Percentiles rank a stretch among this genome's conserved stretches.
These are phyloP conservation scores for Adelosebastes latens DNA, from an alignment of 2,797 vertebrate species.

Conservation along the genomic window DNA sequence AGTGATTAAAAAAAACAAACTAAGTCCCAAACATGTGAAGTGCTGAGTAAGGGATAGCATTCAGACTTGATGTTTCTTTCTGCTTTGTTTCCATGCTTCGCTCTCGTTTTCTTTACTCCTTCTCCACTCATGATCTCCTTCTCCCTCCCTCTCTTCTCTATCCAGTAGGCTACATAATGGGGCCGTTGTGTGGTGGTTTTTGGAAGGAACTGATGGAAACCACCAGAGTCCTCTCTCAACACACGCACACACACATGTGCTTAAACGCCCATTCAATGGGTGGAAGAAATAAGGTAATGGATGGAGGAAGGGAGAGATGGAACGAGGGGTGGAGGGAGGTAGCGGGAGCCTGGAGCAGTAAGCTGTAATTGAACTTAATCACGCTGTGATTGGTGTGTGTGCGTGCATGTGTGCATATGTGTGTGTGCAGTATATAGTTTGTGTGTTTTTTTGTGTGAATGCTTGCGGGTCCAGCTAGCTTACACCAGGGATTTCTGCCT, in stretches of 20 bases:
- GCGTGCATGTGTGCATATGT: slow-evolving; percentile 1
- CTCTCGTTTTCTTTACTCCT: slow-evolving; percentile 11
- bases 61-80: neutral
- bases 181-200: slow-evolving; percentile 76
- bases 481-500: slow-evolving; percentile 62
- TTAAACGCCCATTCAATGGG: slow-evolving; percentile 56
- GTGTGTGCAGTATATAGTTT: slow-evolving; percentile 11
- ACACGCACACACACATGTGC: slow-evolving; percentile 29
- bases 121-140: slow-evolving; percentile 20
- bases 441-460: slow-evolving; percentile 14
- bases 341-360: slow-evolving; percentile 66
- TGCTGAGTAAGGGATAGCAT: neutral
- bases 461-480: slow-evolving; percentile 27
- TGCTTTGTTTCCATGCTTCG: slow-evolving; percentile 26
- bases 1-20: neutral
- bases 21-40: neutral
- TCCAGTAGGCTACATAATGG: slow-evolving; percentile 77
- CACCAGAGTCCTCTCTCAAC: slow-evolving; percentile 62
- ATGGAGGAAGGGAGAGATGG: slow-evolving; percentile 54
- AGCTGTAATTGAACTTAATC: slow-evolving; percentile 79
- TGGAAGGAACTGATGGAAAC: slow-evolving; percentile 80
- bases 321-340: slow-evolving; percentile 48
- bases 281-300: slow-evolving; percentile 76
- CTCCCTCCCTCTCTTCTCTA: slow-evolving; percentile 51
- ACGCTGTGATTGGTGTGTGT: slow-evolving; percentile 62